Evolutionary conservation across 1,140 invertebrate genomes (phyloP), one percentile per base, ranked within the genome.

Genomic region (Reticulitermes speratus): DNA sequence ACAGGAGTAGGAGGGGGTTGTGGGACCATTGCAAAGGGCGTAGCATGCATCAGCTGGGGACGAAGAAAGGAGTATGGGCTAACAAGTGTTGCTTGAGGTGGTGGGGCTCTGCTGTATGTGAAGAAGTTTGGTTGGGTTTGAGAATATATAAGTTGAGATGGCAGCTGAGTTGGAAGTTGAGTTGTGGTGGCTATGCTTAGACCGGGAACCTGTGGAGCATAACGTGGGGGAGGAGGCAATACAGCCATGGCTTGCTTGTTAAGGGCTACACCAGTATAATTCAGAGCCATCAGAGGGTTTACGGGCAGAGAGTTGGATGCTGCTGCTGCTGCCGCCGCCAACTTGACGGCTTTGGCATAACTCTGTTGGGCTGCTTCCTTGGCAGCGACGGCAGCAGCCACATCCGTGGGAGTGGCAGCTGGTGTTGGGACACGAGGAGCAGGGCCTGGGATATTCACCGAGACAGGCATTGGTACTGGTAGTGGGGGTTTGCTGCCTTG

Each of bases 311-410:
- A 30, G 14, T 25, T 30, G 65, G 65, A 75, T 55, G 19, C 52
- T 44, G 90, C 90, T 91, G 92, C 44, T 89, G 90, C 88, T 16
- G 91, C 92, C 52, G 93, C 93, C 7, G 94, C 94, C 75, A 94
- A 89, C 88, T 95, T 95, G 44, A 94, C 90, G 0, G 93, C 93
- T 48, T 84, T 95, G 25, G 95, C 94, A 90, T 96, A 96, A 89
- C 95, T 96, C 90, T 96, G 95, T 88, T 96, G 95, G 48, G 95
- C 95, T 85, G 95, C 94, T 88, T 96, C 95, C 89, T 96, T 96
- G 88, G 95, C 95, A 95, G 88, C 85, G 30, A 82, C 75, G 84
- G 87, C 85, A 88, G 95, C 95, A 95, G 88, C 25, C 93, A 90
- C 14, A 94, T 94, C 2, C 93, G 93, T 90, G 95, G 94, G 45